Conservation (phyloP, 2,888 invertebrate genomes). For the Lymantria dispar region DNA sequence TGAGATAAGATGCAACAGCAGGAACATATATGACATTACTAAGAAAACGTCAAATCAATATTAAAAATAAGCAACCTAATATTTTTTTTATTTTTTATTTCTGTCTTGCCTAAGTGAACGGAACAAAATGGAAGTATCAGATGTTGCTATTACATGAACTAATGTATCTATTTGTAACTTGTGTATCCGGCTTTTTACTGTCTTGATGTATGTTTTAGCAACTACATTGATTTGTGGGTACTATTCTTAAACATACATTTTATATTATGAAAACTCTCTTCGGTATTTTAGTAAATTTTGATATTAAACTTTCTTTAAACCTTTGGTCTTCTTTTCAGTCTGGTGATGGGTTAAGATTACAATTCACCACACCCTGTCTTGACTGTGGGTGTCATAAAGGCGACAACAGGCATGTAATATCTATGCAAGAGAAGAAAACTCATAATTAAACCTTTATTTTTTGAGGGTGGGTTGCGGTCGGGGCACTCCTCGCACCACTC, state of each 20-base stretch:
- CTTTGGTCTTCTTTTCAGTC: no score
- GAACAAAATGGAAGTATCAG: conserved; percentile 54
- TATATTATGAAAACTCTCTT: background rate
- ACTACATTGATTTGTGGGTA: conserved; percentile 40
- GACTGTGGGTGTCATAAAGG: no score
- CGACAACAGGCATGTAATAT: no score
- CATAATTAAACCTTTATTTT: no score
- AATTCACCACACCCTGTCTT: no score
- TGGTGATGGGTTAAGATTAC: no score
- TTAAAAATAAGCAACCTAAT: conserved; percentile 1
- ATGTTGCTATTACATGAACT: conserved; percentile 65
- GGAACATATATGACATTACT: background rate
- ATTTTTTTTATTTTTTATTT: conserved; percentile 16
- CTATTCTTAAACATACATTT: conserved; percentile 10
- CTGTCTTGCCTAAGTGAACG: conserved; percentile 36
- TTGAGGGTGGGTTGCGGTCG: no score
- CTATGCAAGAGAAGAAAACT: no score
- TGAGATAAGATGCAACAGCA: no score
- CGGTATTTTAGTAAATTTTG: no score
- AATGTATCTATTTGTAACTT: conserved; percentile 72
- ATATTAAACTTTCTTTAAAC: no score
- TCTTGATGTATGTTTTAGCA: conserved; percentile 22
- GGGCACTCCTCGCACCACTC: no score
- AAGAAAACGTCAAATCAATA: background rate
- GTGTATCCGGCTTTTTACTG: conserved; percentile 67